Evolutionary conservation across 2,797 vertebrate species (phyloP).

Genomic region (Neosilurus mollespiculum): DNA sequence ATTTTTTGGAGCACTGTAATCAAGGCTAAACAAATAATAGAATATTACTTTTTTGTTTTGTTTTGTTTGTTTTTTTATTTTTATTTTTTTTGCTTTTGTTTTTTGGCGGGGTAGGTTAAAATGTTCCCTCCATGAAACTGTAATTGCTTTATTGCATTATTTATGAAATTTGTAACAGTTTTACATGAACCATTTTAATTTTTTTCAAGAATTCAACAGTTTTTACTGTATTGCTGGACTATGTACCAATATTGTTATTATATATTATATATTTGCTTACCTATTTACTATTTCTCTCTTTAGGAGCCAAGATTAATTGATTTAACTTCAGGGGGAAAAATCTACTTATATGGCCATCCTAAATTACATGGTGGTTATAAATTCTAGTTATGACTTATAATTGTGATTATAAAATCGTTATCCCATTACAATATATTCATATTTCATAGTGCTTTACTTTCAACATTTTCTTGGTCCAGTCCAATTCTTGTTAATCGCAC

Average conservation of each 20-base stretch:
- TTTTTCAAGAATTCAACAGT: background rate
- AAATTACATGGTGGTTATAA: background rate
- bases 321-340: background rate
- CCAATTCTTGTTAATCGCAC: slow-evolving; percentile 7
- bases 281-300: background rate
- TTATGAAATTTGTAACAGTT: background rate
- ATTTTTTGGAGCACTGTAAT: too few relatives aligned
- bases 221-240: background rate
- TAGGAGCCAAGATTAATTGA: background rate
- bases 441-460: slow-evolving; percentile 8
- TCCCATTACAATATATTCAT: slow-evolving; percentile 12
- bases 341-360: background rate
- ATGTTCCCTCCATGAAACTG: background rate
- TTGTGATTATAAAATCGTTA: slow-evolving; percentile 1
- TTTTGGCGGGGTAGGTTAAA: background rate
- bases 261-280: background rate
- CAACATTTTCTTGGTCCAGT: background rate
- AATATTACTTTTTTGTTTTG: too few relatives aligned
- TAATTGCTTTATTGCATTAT: background rate
- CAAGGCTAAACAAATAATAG: too few relatives aligned
- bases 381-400: background rate
- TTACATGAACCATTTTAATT: background rate
- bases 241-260: background rate
- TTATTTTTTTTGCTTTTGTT: too few relatives aligned
- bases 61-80: too few relatives aligned